Base-by-base conservation (phyloP, 2,888 invertebrate genomes). In the Gymnosoma rotundatum region DNA sequence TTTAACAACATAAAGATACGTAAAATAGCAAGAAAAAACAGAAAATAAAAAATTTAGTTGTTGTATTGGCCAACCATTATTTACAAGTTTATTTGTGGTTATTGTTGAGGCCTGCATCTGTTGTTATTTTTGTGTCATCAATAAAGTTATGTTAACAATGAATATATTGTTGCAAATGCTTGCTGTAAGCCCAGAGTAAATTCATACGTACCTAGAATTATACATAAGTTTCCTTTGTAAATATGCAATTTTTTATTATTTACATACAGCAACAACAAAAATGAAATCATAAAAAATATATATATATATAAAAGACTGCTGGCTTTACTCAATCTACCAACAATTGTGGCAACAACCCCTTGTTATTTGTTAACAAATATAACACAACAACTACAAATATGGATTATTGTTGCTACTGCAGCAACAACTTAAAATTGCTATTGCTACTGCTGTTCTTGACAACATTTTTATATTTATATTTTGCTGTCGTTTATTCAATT, bases 111-210 rank as follows among this genome's bases (percentile, higher is more conserved):
- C 80, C 78, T 84, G 81, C 84, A 84, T 84, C 84, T 86, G 83
- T 72, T 83, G 86, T 81, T 74, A 74, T 79, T 72, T 74, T 79
- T 78, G 79, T 83, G 79, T 83, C 86, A 84, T 86, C 86, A 86
- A 86, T 86, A 84, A 84, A 84, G 84, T 86, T 86, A 76, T 83
- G 84, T 86, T 76, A 83, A 86, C 86, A 83, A 83, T 73, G 76
- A 63, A 83, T 64, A 67, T 85, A 79, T 75, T 81, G 81, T 63
- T 56, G 69, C 69, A 67, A 69, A 54, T 67, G 61, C 48, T 54
- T 69, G 56, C 38, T 38, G 58, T 48, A 42, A 73, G 42, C 8
- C 21, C 60, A 54, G 69, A 54, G 20, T 63, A 32, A 52, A 12
- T 58, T 50, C 25, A n/a, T 36, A n/a, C 56, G 10, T 63, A 21